Percentiles rank a stretch among this genome's conserved stretches.
phyloP scores from a whole-genome alignment of 2,888 invertebrate genomes.

The Lochmaea capreae region DNA sequence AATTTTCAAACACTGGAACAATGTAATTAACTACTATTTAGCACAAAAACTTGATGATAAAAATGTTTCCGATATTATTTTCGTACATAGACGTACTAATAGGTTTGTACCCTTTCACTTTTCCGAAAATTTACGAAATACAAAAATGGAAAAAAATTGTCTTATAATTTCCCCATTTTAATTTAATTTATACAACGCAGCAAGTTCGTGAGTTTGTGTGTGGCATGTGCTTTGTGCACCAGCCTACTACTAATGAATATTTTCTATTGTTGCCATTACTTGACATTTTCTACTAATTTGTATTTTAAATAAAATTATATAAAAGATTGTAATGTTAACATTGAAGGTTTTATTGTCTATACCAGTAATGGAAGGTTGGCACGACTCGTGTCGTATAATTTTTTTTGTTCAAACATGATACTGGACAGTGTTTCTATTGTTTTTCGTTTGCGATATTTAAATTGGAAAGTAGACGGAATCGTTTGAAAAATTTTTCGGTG shows the following conservation, averaged over 20 bases:
- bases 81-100: background rate
- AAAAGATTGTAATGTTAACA: conserved; percentile 36
- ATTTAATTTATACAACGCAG: conserved; percentile 27
- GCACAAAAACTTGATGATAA: too few species aligned
- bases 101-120: background rate
- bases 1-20: too few species aligned
- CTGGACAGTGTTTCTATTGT: conserved; percentile 31
- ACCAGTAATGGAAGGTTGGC: conserved; percentile 10
- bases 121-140: too few species aligned
- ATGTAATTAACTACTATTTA: too few species aligned
- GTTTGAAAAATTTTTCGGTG: conserved; percentile 19
- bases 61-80: too few species aligned
- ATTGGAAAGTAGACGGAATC: conserved; percentile 25
- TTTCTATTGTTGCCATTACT: conserved; percentile 42
- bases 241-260: conserved; percentile 50
- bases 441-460: conserved; percentile 12
- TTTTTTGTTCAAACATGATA: background rate
- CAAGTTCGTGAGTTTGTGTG: conserved; percentile 50
- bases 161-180: conserved; percentile 28
- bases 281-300: conserved; percentile 45
- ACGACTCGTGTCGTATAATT: background rate
- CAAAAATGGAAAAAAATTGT: too few species aligned
- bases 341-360: conserved; percentile 29
- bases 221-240: conserved; percentile 40
- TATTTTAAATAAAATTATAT: conserved; percentile 36